These are phyloP conservation scores for Rhogogaster chlorosoma DNA, from an alignment of 2,888 invertebrate genomes.

Conservation along the genomic window DNA sequence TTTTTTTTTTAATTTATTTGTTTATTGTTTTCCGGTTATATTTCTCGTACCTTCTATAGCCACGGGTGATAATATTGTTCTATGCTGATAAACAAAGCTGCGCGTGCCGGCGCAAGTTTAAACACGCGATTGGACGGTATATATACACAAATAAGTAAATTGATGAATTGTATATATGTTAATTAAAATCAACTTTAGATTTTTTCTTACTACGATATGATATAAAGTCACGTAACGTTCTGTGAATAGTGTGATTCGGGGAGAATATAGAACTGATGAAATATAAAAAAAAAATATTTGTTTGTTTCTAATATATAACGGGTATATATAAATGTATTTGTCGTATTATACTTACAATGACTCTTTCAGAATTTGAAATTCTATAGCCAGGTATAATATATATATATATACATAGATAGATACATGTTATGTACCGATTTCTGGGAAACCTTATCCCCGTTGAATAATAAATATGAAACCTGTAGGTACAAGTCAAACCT, in stretches of 20 bases:
- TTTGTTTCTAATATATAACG: neutral
- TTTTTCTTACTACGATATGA: neutral
- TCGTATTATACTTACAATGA: neutral
- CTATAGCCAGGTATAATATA: neutral
- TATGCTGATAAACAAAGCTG: neutral
- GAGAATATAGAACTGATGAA: neutral
- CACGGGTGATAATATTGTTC: neutral
- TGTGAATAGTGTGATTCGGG: neutral
- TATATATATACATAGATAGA: no score
- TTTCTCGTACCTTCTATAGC: neutral
- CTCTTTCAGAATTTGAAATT: neutral
- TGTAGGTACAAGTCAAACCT: constrained; percentile 17
- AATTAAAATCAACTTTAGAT: neutral
- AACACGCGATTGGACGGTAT: neutral
- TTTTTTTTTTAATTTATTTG: no score
- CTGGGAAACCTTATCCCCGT: neutral
- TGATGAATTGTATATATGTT: neutral
- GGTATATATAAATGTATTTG: neutral
- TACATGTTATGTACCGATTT: neutral
- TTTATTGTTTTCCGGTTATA: no score
- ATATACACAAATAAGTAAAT: neutral
- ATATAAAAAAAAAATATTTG: neutral
- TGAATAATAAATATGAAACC: constrained; percentile 4
- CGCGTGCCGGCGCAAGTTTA: neutral
- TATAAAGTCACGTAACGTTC: neutral